A percentile compares a stretch with the other conserved stretches of the same genome.
Conservation (phyloP, 1,140 invertebrate species). For the Bombus waltoni region DNA sequence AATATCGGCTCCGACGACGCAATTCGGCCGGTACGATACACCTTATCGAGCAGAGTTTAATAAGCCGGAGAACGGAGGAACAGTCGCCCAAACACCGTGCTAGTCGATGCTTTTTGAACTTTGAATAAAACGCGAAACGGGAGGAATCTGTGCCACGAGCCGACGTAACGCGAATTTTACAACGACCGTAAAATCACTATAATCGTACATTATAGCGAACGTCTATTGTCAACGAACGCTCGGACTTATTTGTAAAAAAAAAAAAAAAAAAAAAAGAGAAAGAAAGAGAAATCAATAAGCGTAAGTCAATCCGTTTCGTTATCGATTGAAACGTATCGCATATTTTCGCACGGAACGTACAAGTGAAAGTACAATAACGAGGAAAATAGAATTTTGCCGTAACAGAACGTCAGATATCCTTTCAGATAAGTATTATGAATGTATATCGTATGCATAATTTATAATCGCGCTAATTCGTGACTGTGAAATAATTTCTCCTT, state of each 20-base stretch:
- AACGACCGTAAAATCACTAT: too few species aligned
- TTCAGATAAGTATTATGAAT: not conserved
- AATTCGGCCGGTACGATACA: too few species aligned
- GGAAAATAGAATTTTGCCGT: not conserved
- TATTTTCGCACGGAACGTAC: not conserved
- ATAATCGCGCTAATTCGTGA: constrained; percentile 1
- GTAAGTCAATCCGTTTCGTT: not conserved
- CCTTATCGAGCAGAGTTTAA: too few species aligned
- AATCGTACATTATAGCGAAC: too few species aligned
- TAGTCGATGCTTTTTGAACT: too few species aligned
- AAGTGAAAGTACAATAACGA: constrained; percentile 28
- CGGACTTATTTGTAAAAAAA: not conserved
- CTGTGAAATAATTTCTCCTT: not conserved
- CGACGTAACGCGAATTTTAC: too few species aligned
- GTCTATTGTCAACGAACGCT: not conserved
- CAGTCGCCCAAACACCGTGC: too few species aligned
- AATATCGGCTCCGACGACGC: too few species aligned
- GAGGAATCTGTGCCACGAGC: too few species aligned
- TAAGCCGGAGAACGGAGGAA: too few species aligned
- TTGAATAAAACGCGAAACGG: too few species aligned
- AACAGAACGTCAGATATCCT: constrained; percentile 14
- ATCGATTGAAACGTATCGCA: not conserved
- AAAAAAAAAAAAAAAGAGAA: not conserved
- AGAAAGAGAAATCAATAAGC: not conserved
- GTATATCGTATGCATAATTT: constrained; percentile 21